phyloP scores from a whole-genome alignment of 2,888 invertebrate species.

The Villa cingulata region DNA sequence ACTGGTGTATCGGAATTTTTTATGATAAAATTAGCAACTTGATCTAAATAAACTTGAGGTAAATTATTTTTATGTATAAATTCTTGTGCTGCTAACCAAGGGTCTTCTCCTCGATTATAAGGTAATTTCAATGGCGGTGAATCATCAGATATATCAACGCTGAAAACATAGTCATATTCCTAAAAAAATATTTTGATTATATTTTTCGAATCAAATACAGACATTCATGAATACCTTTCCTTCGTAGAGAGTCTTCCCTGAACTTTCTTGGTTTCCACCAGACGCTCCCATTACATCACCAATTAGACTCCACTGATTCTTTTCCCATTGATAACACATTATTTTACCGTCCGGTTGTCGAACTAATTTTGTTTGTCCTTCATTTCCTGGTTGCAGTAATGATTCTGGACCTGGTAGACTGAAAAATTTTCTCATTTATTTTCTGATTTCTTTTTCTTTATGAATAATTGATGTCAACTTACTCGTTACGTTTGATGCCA shows the following conservation, averaged over 20 bases:
- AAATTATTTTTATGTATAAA: slow-evolving; percentile 78
- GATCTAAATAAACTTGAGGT: slow-evolving; percentile 75
- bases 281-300: slow-evolving; percentile 79
- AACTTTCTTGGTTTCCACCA: slow-evolving; percentile 47
- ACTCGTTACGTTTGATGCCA: slow-evolving; percentile 75
- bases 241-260: slow-evolving; percentile 65
- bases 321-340: slow-evolving; percentile 67
- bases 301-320: slow-evolving; percentile 64
- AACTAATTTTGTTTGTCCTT: slow-evolving; percentile 78
- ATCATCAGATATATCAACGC: slow-evolving; percentile 88
- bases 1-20: slow-evolving; percentile 47
- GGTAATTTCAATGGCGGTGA: slow-evolving; percentile 79
- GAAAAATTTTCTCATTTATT: slow-evolving; percentile 3
- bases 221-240: slow-evolving; percentile 56
- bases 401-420: slow-evolving; percentile 73
- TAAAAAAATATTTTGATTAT: slow-evolving; percentile 7
- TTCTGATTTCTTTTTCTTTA: neutral
- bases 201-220: neutral
- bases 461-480: slow-evolving; percentile 26
- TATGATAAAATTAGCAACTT: slow-evolving; percentile 85
- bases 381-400: slow-evolving; percentile 58
- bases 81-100: slow-evolving; percentile 79
- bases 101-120: slow-evolving; percentile 80
- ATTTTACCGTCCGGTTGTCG: slow-evolving; percentile 55
- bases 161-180: slow-evolving; percentile 91